Evolutionary conservation across 2,888 invertebrate genomes (phyloP), one percentile per base, ranked within the genome.

Genomic region (Athrips mouffetella): DNA sequence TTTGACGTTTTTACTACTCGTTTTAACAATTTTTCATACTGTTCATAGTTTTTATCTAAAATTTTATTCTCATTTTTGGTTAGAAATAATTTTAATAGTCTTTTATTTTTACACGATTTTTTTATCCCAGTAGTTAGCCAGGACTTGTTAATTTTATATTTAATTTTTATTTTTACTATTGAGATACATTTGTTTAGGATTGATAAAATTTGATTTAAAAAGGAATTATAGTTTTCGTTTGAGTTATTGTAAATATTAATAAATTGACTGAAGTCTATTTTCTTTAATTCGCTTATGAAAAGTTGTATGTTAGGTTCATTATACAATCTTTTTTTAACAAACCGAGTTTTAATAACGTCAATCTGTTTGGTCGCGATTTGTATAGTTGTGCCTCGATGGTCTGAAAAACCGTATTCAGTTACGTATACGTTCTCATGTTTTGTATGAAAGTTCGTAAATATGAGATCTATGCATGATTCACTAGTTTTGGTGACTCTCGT

Each of bases 91-190:
- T 30, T 44, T 18, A 11, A 8, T 16, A 29, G 16, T 42, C 42
- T 27, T 18, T 42, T 42, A 18, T 42, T 27, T 29, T 16, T 33
- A 37, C 44, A 44, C 13, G 44, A 48, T 8, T 1, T 35, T 20
- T 16, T 35, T 3, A 48, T 27, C 3, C 48, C 48, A n/a, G 4
- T 25, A 5, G 48, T 48, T 3, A 44, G 5, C 48, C 48, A 48
- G 3, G 18, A 6, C 7, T 44, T 48, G 35, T 16, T 33, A 16
- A 10, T 15, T 27, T 29, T 44, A 5, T 4, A 18, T 27, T 35
- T 27, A 44, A 35, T 10, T 48, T 48, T 48, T 15, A 44, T 20
- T 37, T 13, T 44, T 37, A 23, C 18, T 27, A 18, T 44, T 8
- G 48, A 44, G 5, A 42, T 48, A 15, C 35, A 35, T 23, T 13